Percentiles rank a stretch among this genome's conserved stretches.
These are phyloP conservation scores for Eriocheir sinensis DNA, from an alignment of 1,140 invertebrate genomes.

Conservation along the genomic window DNA sequence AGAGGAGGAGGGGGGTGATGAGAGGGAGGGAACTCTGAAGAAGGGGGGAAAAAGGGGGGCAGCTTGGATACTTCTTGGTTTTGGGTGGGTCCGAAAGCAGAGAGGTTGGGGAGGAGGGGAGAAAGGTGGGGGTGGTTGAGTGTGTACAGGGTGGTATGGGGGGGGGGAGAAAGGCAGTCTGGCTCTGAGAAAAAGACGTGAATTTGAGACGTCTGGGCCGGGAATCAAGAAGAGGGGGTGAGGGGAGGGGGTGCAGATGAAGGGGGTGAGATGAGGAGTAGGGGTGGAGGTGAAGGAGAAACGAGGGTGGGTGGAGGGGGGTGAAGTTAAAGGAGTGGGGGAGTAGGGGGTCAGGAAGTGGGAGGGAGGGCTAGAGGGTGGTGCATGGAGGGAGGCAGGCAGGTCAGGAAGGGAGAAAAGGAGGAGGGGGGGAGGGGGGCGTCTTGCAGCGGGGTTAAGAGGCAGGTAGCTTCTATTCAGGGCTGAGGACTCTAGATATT, in stretches of 20 bases:
- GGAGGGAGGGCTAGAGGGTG: neutral
- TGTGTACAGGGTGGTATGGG: neutral
- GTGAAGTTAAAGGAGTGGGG: neutral
- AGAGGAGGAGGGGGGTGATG: neutral
- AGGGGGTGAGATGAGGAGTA: neutral
- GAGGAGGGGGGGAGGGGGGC: neutral
- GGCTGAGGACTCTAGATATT: slow-evolving; percentile 61
- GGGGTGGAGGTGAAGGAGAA: neutral
- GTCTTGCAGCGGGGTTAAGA: slow-evolving; percentile 59
- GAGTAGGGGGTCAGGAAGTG: neutral
- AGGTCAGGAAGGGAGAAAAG: too few species aligned
- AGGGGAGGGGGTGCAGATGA: neutral
- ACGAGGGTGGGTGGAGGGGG: neutral
- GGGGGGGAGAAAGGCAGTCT: slow-evolving; percentile 34
- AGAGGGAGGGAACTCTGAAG: neutral
- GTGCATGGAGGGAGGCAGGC: too few species aligned
- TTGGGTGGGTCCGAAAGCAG: too few species aligned
- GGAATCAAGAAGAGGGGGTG: neutral
- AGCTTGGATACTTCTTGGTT: neutral
- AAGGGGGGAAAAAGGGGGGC: neutral
- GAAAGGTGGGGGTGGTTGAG: neutral
- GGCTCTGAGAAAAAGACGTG: slow-evolving; percentile 41
- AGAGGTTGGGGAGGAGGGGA: neutral
- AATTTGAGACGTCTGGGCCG: slow-evolving; percentile 60
- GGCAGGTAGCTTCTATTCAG: slow-evolving; percentile 70